Percentiles rank a stretch among this genome's conserved stretches.
Conservation (phyloP, 2,888 invertebrate genomes). For the Drosophila nr. fundita region DNA sequence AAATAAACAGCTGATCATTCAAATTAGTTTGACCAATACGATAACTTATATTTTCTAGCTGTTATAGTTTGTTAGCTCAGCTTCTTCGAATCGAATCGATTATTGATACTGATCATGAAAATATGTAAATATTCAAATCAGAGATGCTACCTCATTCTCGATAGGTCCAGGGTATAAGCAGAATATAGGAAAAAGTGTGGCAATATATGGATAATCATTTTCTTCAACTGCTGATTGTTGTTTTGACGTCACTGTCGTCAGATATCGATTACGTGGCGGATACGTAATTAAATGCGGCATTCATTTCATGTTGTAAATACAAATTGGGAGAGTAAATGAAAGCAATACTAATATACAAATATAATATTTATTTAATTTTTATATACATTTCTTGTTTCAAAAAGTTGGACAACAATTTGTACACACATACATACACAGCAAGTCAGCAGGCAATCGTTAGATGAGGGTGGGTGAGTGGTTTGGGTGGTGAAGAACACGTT, state of each 20-base stretch:
- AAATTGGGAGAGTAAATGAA: neutral
- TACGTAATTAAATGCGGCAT: conserved; percentile 40
- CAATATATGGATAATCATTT: conserved; percentile 6
- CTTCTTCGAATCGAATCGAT: neutral
- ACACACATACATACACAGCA: conserved; percentile 54
- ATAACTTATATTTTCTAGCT: neutral
- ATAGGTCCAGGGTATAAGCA: neutral
- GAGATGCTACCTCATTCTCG: too few species aligned
- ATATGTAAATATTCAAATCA: neutral
- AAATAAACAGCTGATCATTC: too few species aligned
- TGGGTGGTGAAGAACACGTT: neutral
- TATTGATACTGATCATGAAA: neutral
- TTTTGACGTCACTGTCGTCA: conserved; percentile 41
- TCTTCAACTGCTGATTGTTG: conserved; percentile 4
- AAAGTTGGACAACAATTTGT: conserved; percentile 40
- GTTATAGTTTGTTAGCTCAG: neutral
- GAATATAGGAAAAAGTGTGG: neutral
- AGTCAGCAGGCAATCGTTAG: conserved; percentile 47
- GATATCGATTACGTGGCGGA: conserved; percentile 47
- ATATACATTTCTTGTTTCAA: conserved; percentile 17
- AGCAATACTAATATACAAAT: neutral
- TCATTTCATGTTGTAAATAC: too few species aligned
- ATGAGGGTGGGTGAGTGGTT: conserved; percentile 1
- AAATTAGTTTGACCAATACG: too few species aligned
- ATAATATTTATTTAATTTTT: conserved; percentile 13